These are phyloP conservation scores for Druon quercuslanigerum DNA, from an alignment of 1,140 invertebrate species.

Conservation along the genomic window DNA sequence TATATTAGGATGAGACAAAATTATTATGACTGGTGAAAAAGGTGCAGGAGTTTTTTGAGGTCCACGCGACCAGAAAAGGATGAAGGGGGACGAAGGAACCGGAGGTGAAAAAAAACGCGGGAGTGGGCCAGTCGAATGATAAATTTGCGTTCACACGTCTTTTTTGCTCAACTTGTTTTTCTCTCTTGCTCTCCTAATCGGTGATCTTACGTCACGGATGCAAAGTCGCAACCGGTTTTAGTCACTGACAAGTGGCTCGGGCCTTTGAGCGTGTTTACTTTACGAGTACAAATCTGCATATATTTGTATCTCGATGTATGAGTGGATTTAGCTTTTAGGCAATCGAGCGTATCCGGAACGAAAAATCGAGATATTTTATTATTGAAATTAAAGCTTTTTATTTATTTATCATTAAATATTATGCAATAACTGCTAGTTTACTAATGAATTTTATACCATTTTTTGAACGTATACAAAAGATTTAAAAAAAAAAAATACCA, in stretches of 20 bases:
- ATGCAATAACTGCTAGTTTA: no score
- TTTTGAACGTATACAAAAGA: no score
- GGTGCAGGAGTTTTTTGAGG: neutral
- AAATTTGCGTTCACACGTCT: conserved; percentile 44
- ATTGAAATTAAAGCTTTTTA: no score
- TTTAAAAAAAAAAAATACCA: no score
- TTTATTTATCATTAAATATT: no score
- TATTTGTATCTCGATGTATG: neutral
- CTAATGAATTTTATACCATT: no score
- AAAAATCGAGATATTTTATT: neutral
- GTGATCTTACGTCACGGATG: conserved; percentile 67
- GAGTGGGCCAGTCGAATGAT: conserved; percentile 35
- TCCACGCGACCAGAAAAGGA: neutral
- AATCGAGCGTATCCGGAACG: neutral
- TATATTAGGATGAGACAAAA: no score
- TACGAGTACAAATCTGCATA: conserved; percentile 36
- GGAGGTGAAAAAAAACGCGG: conserved; percentile 33
- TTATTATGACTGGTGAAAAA: neutral
- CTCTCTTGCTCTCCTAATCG: conserved; percentile 53
- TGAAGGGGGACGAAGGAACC: conserved; percentile 14
- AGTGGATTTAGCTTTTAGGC: conserved; percentile 3
- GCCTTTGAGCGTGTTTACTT: conserved; percentile 58
- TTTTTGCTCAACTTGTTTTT: conserved; percentile 44
- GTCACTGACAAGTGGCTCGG: conserved; percentile 42
- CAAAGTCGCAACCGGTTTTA: conserved; percentile 68